Conservation (phyloP, 2,113 vertebrate genomes). For the Archocentrus centrarchus region DNA sequence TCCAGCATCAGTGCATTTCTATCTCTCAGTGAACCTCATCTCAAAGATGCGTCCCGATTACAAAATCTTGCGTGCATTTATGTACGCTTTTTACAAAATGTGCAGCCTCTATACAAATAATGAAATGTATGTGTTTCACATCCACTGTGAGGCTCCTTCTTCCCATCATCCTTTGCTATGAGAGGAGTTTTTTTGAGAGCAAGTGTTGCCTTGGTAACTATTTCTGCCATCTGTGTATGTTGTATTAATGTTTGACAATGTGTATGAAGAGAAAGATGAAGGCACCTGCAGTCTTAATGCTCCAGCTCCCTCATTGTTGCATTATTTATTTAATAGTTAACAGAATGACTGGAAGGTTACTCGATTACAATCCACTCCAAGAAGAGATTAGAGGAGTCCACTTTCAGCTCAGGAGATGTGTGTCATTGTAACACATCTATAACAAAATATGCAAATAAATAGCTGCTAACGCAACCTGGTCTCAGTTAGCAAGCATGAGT, state of each 20-base stretch:
- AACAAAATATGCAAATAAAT: conserved; percentile 17
- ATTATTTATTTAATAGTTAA: conserved; percentile 72
- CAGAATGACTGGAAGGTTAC: conserved; percentile 63
- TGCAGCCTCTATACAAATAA: not conserved
- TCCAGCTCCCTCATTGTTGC: conserved; percentile 42
- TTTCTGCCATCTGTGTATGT: conserved; percentile 68
- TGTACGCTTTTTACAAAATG: not conserved
- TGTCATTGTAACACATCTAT: conserved; percentile 10
- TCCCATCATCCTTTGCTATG: conserved; percentile 48
- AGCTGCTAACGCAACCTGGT: not conserved
- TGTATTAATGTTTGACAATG: conserved; percentile 34
- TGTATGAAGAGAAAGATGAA: conserved; percentile 45
- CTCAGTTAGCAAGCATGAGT: not conserved
- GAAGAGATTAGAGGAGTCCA: conserved; percentile 47
- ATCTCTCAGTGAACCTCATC: conserved; percentile 44
- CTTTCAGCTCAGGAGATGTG: conserved; percentile 22
- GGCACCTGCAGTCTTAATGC: conserved; percentile 43
- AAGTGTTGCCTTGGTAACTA: conserved; percentile 76
- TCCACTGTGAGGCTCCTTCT: conserved; percentile 19
- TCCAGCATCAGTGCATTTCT: conserved; percentile 32
- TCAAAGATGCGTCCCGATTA: conserved; percentile 48
- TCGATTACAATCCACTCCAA: conserved; percentile 53
- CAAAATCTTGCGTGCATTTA: not conserved
- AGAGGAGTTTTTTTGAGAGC: conserved; percentile 58
- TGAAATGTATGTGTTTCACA: conserved; percentile 3